Evolutionary conservation across 2,888 invertebrate species (phyloP).

Genomic region (Nineta flava): DNA sequence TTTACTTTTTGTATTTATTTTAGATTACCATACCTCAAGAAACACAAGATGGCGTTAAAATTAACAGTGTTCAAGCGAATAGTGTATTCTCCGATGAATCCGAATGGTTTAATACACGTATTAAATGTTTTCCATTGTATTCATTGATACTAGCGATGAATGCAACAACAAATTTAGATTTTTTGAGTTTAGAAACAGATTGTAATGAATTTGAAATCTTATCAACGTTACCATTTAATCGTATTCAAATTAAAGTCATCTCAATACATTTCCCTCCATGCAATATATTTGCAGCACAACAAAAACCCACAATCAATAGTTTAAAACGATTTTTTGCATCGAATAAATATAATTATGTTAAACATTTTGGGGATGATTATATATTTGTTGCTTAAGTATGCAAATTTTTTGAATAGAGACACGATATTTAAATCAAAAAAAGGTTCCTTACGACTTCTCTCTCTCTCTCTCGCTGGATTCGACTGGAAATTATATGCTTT

Average conservation of each 20-base stretch:
- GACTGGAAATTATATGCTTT: too few relatives aligned
- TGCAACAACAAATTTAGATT: conserved; percentile 43
- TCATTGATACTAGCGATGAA: conserved; percentile 66
- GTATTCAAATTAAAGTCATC: conserved; percentile 29
- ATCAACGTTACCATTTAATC: conserved; percentile 38
- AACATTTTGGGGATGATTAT: conserved; percentile 23
- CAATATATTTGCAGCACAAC: conserved; percentile 14
- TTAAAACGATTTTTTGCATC: conserved; percentile 24
- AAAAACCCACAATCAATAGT: conserved; percentile 20
- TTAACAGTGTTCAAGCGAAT: conserved; percentile 33
- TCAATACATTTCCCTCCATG: conserved; percentile 24
- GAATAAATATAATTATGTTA: conserved; percentile 24
- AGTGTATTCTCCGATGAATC: conserved; percentile 34
- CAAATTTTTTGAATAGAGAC: too few relatives aligned
- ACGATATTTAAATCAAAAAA: too few relatives aligned
- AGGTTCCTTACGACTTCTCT: too few relatives aligned
- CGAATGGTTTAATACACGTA: conserved; percentile 49
- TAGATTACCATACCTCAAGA: conserved; percentile 16
- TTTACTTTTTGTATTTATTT: conserved; percentile 3
- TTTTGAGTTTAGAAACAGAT: conserved; percentile 46
- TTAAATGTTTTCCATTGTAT: conserved; percentile 73
- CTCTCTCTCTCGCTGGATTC: too few relatives aligned
- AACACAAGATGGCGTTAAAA: conserved; percentile 29
- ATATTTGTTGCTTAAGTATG: conserved; percentile 17
- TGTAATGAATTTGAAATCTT: conserved; percentile 36